Base-by-base conservation (phyloP, 2,888 invertebrate species). In the Macrophya alboannulata region DNA sequence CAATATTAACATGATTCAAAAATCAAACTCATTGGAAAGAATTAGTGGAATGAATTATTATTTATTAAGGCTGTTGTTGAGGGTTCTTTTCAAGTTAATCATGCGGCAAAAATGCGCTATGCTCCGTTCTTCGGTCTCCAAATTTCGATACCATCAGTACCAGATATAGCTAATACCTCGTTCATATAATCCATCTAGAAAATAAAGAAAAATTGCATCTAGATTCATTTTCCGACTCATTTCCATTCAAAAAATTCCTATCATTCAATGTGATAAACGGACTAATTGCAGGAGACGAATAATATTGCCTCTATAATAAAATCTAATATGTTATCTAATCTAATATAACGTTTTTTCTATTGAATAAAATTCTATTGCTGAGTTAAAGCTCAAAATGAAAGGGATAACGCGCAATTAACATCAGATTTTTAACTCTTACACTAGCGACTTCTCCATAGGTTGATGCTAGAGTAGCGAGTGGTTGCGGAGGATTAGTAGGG, bases 401-500 rank as follows among this genome's bases (percentile, higher is more conserved):
- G 21, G 6, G 4, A 74, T 45, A 4, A 74, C 45, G 4, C n/a
- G 15, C 40, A 21, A 62, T 40, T 43, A 21, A 62, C 8, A 43
- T 31, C 51, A 55, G 51, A 40, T n/a, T 77, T 21, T 6, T 0
- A 21, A 81, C 40, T 89, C 92, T 90, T 88, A 93, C 93, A 85
- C 91, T 89, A 21, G 92, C 91, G 86, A 93, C 90, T 86, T 90
- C 92, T 1, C 92, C 93, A 45, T 91, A 90, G 21, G 86, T 85
- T 17, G 89, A 90, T 17, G 81, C 82, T 21, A 93, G 87, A 17
- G 87, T 89, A 15, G 89, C 85, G 6, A 93, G 85, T 4, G 87
- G 84, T 82, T 89, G 90, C 1, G 92, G 92, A 40, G 93, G 94
- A 88, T 93, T 91, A 0, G 93, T 94, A 4, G 94, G 91, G 85